Evolutionary conservation across 2,113 vertebrate species (phyloP).

Genomic region (Petrocephalus zakoni): DNA sequence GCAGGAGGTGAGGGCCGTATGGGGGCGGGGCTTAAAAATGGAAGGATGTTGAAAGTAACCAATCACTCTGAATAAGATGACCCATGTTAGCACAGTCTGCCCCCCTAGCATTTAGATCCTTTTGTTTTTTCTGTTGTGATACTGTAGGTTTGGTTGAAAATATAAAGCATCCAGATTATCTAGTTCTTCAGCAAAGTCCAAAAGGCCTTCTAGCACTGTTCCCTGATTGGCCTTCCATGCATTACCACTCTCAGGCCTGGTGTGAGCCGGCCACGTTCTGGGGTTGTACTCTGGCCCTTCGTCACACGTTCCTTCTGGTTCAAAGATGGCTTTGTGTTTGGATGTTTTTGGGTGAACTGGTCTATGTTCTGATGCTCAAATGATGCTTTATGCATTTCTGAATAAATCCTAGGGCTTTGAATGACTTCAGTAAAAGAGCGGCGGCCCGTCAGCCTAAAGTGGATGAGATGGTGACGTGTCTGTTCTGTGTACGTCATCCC

Average conservation of each 20-base stretch:
- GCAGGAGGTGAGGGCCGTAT: constrained; percentile 68
- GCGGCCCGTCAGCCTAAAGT: not conserved
- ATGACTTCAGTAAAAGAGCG: no score
- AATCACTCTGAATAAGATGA: not conserved
- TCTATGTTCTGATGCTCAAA: not conserved
- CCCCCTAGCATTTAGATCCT: not conserved
- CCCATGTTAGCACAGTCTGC: not conserved
- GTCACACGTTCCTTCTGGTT: not conserved
- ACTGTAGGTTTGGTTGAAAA: not conserved
- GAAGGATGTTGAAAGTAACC: not conserved
- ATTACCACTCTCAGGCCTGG: not conserved
- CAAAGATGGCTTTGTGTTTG: no score
- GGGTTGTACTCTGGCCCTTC: not conserved
- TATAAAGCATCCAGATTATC: not conserved
- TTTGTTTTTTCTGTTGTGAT: not conserved
- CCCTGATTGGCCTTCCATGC: not conserved
- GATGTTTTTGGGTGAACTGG: not conserved
- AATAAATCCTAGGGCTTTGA: not conserved
- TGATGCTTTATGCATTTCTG: not conserved
- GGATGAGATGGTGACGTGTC: not conserved
- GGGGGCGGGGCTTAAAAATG: not conserved
- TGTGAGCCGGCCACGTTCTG: not conserved
- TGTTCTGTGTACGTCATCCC: not conserved
- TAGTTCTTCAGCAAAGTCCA: not conserved
- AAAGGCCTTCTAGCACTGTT: not conserved